phyloP scores from a whole-genome alignment of 2,797 vertebrate species.

The Anisognathus igniventris region DNA sequence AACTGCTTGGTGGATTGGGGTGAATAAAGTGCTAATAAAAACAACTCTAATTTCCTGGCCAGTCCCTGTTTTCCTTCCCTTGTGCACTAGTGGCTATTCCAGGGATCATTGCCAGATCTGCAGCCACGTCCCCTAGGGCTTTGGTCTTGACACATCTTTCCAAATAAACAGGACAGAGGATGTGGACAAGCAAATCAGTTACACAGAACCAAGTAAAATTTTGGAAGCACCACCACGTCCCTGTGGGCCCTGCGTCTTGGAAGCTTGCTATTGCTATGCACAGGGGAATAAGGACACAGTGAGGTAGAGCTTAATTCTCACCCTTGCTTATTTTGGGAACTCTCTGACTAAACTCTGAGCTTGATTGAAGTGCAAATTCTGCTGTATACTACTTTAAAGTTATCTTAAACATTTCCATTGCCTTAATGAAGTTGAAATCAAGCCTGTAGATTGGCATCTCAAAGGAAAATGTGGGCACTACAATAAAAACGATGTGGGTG shows the following conservation, averaged over 20 bases:
- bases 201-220: neutral
- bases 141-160: neutral
- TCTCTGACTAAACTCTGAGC: neutral
- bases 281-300: neutral
- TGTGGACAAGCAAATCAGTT: neutral
- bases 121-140: neutral
- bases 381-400: neutral
- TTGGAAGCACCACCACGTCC: neutral
- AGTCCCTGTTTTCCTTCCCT: neutral
- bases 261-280: neutral
- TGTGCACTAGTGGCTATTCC: neutral
- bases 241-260: neutral
- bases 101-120: constrained; percentile 9
- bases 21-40: constrained; percentile 34
- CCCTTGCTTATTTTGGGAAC: neutral
- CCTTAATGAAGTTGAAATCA: constrained; percentile 35
- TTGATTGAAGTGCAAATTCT: neutral
- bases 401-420: neutral
- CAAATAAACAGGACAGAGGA: neutral
- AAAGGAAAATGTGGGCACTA: constrained; percentile 42
- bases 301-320: neutral
- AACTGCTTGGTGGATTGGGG: neutral
- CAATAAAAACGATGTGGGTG: constrained; percentile 43
- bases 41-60: constrained; percentile 1
- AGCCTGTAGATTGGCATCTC: constrained; percentile 30